Conservation (phyloP, 2,113 vertebrate species). For the Menidia beryllina region DNA sequence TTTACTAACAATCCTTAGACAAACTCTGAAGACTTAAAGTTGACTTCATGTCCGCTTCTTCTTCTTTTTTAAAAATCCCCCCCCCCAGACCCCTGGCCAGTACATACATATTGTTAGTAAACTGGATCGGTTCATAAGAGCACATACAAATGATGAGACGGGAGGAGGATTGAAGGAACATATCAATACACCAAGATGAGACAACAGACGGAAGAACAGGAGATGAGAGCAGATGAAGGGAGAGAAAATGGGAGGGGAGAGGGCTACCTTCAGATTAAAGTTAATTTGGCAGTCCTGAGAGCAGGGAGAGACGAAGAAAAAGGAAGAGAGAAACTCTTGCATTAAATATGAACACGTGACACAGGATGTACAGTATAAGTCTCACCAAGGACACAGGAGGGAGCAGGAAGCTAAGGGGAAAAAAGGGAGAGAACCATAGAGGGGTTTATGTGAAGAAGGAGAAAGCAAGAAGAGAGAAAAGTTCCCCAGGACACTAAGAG, state of each 20-base stretch:
- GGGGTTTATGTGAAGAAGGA: conserved; percentile 40
- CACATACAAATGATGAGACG: conserved; percentile 53
- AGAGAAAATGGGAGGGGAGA: too few species aligned
- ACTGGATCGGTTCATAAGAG: conserved; percentile 48
- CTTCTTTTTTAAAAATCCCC: neutral
- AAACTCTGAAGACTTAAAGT: conserved; percentile 10
- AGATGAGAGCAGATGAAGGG: conserved; percentile 30
- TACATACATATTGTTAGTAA: conserved; percentile 57
- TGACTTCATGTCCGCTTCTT: neutral
- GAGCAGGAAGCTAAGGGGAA: conserved; percentile 38
- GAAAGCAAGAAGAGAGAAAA: conserved; percentile 14
- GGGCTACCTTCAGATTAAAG: conserved; percentile 84
- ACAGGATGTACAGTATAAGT: conserved; percentile 61
- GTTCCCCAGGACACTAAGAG: conserved; percentile 8
- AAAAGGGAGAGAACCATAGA: conserved; percentile 49
- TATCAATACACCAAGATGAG: conserved; percentile 34
- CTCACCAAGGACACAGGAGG: conserved; percentile 59
- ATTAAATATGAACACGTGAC: conserved; percentile 69
- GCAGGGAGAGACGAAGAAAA: conserved; percentile 66
- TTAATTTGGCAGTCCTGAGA: conserved; percentile 85
- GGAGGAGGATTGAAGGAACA: conserved; percentile 33
- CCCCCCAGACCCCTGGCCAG: neutral
- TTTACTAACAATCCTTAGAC: conserved; percentile 54
- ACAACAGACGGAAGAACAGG: conserved; percentile 10
- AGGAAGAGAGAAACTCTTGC: conserved; percentile 74